Evolutionary conservation across 2,888 invertebrate species (phyloP).

Genomic region (Mactromeris polynyma): DNA sequence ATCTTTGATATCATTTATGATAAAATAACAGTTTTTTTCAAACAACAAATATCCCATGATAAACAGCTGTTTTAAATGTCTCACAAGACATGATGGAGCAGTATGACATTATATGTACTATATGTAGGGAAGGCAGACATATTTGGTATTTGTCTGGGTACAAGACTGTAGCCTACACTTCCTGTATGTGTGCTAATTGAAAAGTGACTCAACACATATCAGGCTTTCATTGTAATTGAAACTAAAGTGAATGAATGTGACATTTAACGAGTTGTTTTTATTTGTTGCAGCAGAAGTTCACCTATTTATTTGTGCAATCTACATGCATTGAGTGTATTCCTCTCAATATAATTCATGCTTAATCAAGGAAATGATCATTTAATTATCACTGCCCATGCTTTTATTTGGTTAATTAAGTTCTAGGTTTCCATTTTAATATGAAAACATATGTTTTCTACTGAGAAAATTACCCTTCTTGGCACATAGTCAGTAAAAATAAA

Average conservation of each 20-base stretch:
- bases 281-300: not conserved
- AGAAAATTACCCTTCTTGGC: slow-evolving; percentile 40
- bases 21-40: not conserved
- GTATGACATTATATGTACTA: no score
- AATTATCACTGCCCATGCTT: slow-evolving; percentile 13
- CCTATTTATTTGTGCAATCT: slow-evolving; percentile 15
- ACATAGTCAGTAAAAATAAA: slow-evolving; percentile 50
- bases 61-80: no score
- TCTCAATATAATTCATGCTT: slow-evolving; percentile 1
- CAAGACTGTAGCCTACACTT: not conserved
- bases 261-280: slow-evolving; percentile 11
- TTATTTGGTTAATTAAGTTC: slow-evolving; percentile 50
- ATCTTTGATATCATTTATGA: not conserved
- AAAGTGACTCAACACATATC: not conserved
- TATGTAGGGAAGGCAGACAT: no score
- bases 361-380: slow-evolving; percentile 20
- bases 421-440: slow-evolving; percentile 43
- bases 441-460: slow-evolving; percentile 54
- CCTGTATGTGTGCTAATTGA: not conserved
- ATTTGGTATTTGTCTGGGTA: no score
- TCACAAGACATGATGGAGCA: no score
- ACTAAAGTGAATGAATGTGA: not conserved
- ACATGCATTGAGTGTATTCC: slow-evolving; percentile 7
- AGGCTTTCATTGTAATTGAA: slow-evolving; percentile 14
- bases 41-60: no score